These are phyloP conservation scores for Spodoptera littoralis DNA, from an alignment of 2,888 invertebrate species.

Conservation along the genomic window DNA sequence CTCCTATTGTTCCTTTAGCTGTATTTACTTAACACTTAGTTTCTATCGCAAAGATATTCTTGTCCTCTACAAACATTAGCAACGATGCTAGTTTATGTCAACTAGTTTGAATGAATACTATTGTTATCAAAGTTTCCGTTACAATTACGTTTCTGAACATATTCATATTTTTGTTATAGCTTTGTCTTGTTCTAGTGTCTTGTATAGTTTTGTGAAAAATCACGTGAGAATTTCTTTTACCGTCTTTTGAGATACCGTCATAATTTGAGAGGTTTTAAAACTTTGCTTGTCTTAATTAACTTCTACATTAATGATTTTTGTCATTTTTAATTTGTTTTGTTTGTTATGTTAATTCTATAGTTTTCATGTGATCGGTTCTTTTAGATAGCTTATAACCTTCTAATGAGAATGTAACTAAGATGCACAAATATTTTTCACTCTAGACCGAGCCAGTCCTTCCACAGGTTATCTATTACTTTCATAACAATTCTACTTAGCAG, in stretches of 20 bases:
- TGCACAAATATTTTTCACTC: no score
- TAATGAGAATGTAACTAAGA: no score
- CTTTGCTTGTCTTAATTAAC: not conserved
- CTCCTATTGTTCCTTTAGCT: slow-evolving; percentile 8
- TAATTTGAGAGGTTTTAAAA: slow-evolving; percentile 1
- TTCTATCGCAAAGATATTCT: slow-evolving; percentile 20
- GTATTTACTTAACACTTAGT: slow-evolving; percentile 29
- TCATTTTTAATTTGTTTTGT: not conserved
- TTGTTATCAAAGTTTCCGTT: slow-evolving; percentile 54
- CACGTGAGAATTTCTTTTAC: slow-evolving; percentile 2
- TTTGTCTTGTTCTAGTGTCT: slow-evolving; percentile 29
- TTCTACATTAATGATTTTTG: not conserved
- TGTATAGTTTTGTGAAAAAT: slow-evolving; percentile 7
- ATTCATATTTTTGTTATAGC: slow-evolving; percentile 15
- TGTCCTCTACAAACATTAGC: slow-evolving; percentile 38
- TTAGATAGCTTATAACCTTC: no score
- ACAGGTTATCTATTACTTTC: no score
- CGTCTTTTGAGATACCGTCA: no score
- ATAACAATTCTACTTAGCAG: no score
- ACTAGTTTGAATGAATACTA: slow-evolving; percentile 40
- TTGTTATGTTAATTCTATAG: not conserved
- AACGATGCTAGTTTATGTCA: slow-evolving; percentile 29
- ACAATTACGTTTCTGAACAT: slow-evolving; percentile 24
- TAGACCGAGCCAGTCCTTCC: no score
- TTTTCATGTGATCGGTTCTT: no score